Evolutionary conservation across 2,113 vertebrate species (phyloP), one percentile per base, ranked within the genome.

Genomic region (Pterophyllum scalare): DNA sequence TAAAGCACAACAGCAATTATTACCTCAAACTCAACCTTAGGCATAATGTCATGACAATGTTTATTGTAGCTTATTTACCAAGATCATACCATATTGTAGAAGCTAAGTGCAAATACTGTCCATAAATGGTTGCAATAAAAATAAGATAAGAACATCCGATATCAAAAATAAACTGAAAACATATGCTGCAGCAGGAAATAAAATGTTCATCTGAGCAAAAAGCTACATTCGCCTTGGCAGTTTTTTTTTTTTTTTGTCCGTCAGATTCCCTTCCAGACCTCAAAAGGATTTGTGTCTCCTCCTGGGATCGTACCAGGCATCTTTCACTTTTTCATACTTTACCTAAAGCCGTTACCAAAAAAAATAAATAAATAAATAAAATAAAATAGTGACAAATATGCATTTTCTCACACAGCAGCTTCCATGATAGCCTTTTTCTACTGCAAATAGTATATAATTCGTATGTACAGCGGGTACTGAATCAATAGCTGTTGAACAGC

Each of bases 401-500:
- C 46, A 70, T 46, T 70, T 43, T 28, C 5, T 72, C 31, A 33
- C 67, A 52, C 19, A 1, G 15, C 26, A 72, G 24, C 10, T 43
- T 59, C 67, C 67, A 72, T n/a, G n/a, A 65, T 60, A 74, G 52
- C 8, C 33, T 74, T 65, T 79, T 81, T 72, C 54, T 75, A 67
- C 52, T 59, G 67, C 59, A 24, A 59, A 8, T 13, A 28, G 49
- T 38, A 56, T 40, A 49, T 46, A 19, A 8, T 43, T 58, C 65
- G 38, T 31, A 80, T 74, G 24, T 46, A 72, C 58, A n/a, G 19
- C 2, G 1, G 67, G 11, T 33, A 54, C 64, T 46, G 46, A 84
- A 76, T 64, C 17, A 75, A 87, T 60, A 80, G 56, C 22, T 77
- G 11, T 5, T 64, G 24, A 82, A 82, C 57, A 82, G 57, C 72